Percentiles rank a stretch among this genome's conserved stretches.
Conservation (phyloP, 2,888 invertebrate species). For the Drosophila demipolita region DNA sequence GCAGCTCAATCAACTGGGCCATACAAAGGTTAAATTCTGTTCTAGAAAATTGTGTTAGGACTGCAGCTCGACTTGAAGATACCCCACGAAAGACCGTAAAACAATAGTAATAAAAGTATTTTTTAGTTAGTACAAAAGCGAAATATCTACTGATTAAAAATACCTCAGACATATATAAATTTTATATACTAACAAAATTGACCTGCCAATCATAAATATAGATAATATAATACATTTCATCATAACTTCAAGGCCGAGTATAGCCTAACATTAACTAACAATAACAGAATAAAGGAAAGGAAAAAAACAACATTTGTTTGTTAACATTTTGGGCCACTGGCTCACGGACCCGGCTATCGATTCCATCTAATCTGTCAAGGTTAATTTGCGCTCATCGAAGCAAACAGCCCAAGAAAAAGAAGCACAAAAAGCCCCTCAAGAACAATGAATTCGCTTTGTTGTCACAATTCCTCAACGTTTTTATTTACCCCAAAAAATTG, state of each 20-base stretch:
- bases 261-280: neutral
- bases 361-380: slow-evolving; percentile 64
- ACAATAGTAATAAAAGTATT: neutral
- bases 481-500: slow-evolving; percentile 17
- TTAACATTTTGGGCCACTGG: slow-evolving; percentile 34
- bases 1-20: slow-evolving; percentile 23
- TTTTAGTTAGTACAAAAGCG: neutral
- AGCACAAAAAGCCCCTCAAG: slow-evolving; percentile 38
- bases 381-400: slow-evolving; percentile 61
- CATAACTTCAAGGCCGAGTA: neutral
- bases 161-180: no score
- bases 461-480: slow-evolving; percentile 11
- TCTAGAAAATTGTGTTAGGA: slow-evolving; percentile 1
- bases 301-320: slow-evolving; percentile 40
- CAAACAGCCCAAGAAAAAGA: slow-evolving; percentile 43
- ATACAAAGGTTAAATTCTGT: slow-evolving; percentile 23
- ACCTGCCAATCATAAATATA: neutral
- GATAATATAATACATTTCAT: neutral
- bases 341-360: slow-evolving; percentile 26
- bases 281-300: neutral
- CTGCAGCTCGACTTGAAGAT: neutral
- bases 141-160: neutral
- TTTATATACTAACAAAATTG: neutral
- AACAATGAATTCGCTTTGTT: slow-evolving; percentile 27
- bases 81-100: neutral